Conservation (phyloP, 2,113 vertebrate genomes). For the Pogona vitticeps region DNA sequence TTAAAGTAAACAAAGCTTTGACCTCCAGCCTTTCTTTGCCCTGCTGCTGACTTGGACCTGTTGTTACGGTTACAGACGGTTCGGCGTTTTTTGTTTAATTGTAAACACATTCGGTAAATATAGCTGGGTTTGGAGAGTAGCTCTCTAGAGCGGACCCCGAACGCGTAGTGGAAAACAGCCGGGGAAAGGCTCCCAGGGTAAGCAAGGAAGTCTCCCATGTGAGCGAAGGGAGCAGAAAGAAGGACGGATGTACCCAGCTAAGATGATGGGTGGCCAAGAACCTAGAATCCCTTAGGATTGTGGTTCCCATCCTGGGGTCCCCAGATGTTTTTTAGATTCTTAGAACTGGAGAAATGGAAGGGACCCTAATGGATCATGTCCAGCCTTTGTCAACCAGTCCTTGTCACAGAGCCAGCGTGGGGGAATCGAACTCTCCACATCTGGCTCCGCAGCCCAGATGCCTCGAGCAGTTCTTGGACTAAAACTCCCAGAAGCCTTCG, state of each 20-base stretch:
- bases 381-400: too few relatives aligned
- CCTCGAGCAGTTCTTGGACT: too few relatives aligned
- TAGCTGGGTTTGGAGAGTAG: neutral
- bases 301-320: too few relatives aligned
- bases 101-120: constrained; percentile 64
- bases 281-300: too few relatives aligned
- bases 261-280: too few relatives aligned
- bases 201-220: neutral
- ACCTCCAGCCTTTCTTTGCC: constrained; percentile 62
- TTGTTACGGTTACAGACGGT: constrained; percentile 41
- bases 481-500: too few relatives aligned
- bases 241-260: neutral
- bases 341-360: too few relatives aligned
- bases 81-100: constrained; percentile 49
- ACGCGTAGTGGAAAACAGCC: neutral
- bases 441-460: too few relatives aligned
- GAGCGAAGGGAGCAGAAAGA: neutral
- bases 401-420: too few relatives aligned
- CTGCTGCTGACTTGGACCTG: constrained; percentile 54
- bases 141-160: neutral
- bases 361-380: too few relatives aligned
- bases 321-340: too few relatives aligned
- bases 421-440: too few relatives aligned
- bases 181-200: neutral
- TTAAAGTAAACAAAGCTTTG: constrained; percentile 74